Percentiles rank a stretch among this genome's conserved stretches.
Conservation (phyloP, 2,888 invertebrate species). For the Aethes cnicana region DNA sequence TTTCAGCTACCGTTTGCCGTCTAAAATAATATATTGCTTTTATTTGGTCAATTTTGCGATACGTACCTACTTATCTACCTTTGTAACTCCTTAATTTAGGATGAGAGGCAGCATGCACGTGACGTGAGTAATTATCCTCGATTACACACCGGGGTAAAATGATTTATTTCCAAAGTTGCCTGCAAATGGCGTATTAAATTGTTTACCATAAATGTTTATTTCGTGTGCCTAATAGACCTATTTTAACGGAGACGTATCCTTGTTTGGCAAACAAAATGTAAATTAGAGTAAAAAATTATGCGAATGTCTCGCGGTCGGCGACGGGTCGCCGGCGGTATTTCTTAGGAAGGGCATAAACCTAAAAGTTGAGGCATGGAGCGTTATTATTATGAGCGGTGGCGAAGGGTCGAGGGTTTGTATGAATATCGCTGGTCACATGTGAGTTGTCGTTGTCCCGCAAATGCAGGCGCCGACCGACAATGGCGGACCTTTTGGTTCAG, state of each 20-base stretch:
- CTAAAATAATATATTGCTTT: too few relatives aligned
- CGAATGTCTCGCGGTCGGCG: constrained; percentile 30
- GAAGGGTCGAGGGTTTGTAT: constrained; percentile 50
- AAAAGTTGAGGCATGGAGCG: constrained; percentile 55
- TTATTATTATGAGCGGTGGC: constrained; percentile 46
- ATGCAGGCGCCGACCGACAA: constrained; percentile 42
- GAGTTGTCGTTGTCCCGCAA: constrained; percentile 48
- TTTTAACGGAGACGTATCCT: constrained; percentile 29
- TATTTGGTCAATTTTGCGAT: too few relatives aligned
- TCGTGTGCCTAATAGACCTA: constrained; percentile 29
- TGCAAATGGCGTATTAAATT: constrained; percentile 28
- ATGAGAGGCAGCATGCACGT: constrained; percentile 28
- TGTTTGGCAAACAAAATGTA: constrained; percentile 34
- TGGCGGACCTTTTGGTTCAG: constrained; percentile 47
- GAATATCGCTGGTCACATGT: constrained; percentile 53
- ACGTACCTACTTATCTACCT: too few relatives aligned
- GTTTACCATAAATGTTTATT: constrained; percentile 31
- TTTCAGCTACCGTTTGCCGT: too few relatives aligned
- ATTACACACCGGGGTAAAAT: constrained; percentile 34
- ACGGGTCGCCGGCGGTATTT: constrained; percentile 32
- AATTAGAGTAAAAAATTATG: constrained; percentile 33
- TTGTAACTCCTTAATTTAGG: constrained; percentile 4
- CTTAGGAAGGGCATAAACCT: constrained; percentile 47
- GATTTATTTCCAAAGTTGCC: constrained; percentile 39
- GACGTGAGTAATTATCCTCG: constrained; percentile 34